Conservation (phyloP, 1,140 invertebrate genomes). For the Trachelipus rathkii region DNA sequence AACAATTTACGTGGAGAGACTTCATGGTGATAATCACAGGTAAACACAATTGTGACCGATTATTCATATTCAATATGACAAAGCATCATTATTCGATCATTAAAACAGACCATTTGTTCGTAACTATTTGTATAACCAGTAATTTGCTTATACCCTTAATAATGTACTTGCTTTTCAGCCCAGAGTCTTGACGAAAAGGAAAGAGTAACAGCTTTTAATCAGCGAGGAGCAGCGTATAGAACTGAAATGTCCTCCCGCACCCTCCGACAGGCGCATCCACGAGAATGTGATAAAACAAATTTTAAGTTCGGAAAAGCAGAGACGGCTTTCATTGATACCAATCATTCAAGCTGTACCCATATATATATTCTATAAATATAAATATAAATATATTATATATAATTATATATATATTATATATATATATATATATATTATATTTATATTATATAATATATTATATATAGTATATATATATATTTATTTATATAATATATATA, state of each 20-base stretch:
- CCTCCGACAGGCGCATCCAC: conserved; percentile 27
- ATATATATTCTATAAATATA: too few relatives aligned
- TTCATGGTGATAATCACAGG: conserved; percentile 39
- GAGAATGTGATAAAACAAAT: neutral
- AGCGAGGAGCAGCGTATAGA: conserved; percentile 44
- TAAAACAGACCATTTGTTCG: neutral
- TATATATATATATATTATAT: too few relatives aligned
- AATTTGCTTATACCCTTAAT: neutral
- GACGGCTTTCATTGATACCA: too few relatives aligned
- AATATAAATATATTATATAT: too few relatives aligned
- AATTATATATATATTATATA: too few relatives aligned
- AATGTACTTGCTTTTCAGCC: too few relatives aligned
- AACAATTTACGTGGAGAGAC: conserved; percentile 41
- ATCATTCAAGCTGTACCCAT: too few relatives aligned
- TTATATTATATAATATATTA: too few relatives aligned
- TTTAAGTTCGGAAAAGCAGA: too few relatives aligned
- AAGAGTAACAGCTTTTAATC: conserved; percentile 40
- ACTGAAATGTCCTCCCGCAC: conserved; percentile 40
- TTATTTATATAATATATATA: too few relatives aligned
- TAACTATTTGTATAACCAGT: neutral
- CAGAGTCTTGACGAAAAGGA: conserved; percentile 39
- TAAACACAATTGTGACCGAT: neutral
- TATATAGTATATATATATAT: too few relatives aligned
- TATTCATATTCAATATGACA: neutral
- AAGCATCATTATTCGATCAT: neutral